Base-by-base conservation (phyloP, 2,888 invertebrate species). In the Aphelenchoides bicaudatus region DNA sequence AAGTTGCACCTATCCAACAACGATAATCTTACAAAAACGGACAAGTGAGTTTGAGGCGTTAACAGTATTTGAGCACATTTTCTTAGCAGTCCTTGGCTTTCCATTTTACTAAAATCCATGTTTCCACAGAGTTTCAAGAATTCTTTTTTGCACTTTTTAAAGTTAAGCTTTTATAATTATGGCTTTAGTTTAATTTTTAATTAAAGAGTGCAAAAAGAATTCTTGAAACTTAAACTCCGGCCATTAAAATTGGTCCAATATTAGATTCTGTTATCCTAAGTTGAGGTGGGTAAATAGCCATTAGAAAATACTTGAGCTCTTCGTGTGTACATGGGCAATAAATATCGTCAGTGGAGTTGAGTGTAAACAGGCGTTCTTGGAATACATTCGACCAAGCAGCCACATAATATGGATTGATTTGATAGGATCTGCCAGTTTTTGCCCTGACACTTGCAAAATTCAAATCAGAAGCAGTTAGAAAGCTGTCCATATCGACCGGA, bases 281-380 rank as follows among this genome's bases (percentile, higher is more conserved):
- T 61, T 79, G 78, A 3, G 79, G 79, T 10, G 79, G 79, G 58
- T 79, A 74, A 25, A 79, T 75, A 5, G 79, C 76, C 74, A 76
- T 73, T 3, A 76, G 66, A 50, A 78, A 79, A 19, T 72, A 73
- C 48, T 78, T 75, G 30, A 78, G 59, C 52, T 77, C 78, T 57
- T 78, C 78, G 50, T 75, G 74, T 6, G 73, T 68, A 51, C 74
- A 74, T 1, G 76, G 76, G 34, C 73, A 73, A 49, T 71, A 76
- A 55, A 77, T 63, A 38, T 78, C 73, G 56, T 76, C 76, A n/a
- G 68, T 63, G 8, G 43, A 48, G 25, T 65, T 66, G 13, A 60
- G 25, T 6, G 37, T 30, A 25, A 61, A 48, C 28, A 63, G 51
- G 4, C 65, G 54, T 2, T 63, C 63, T 56, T 75, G 75, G 47